Evolutionary conservation across 2,113 vertebrate genomes (phyloP), one percentile per base, ranked within the genome.

Genomic region (Mus pahari): DNA sequence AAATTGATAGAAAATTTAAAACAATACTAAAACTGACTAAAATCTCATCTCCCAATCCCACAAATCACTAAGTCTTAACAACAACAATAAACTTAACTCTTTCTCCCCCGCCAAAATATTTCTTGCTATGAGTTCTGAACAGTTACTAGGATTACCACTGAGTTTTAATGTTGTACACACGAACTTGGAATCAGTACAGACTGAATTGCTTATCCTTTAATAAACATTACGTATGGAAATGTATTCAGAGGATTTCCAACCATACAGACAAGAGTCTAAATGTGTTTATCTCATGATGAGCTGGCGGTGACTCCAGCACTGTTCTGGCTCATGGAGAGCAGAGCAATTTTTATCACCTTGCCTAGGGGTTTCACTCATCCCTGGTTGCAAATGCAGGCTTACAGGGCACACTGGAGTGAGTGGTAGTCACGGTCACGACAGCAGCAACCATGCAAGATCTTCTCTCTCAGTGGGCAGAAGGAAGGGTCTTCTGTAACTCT

Each of bases 201-300:
- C 53, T 93, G 33, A 81, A 71, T 81, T 92, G 33, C n/a, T 66
- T 83, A 75, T 58, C 17, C n/a, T 92, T 89, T 79, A 86, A 60
- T 70, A 95, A 86, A 78, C 78, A 82, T 66, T 91, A 91, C 86
- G 81, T 33, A 73, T 45, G 36, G 36, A 97, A 92, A 91, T 90
- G 74, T 90, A 93, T 89, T 92, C 84, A 87, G 62, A 83, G 53
- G 95, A 89, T 78, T 93, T 13, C 39, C 48, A 84, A 4, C 33
- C 64, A 66, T 22, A 87, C 1, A 74, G 62, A 68, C 70, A 78
- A 31, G 12, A 55, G 20, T 39, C 33, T 78, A 78, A 96, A 73
- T 50, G 36, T 90, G 50, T 84, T 90, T 90, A 42, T 86, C 64
- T 77, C 36, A 6, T 12, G 53, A 66, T 75, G 89, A 74, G 45